Evolutionary conservation across 1,140 invertebrate species (phyloP), one percentile per base, ranked within the genome.

Genomic region (Pygmarrhopalites habei): DNA sequence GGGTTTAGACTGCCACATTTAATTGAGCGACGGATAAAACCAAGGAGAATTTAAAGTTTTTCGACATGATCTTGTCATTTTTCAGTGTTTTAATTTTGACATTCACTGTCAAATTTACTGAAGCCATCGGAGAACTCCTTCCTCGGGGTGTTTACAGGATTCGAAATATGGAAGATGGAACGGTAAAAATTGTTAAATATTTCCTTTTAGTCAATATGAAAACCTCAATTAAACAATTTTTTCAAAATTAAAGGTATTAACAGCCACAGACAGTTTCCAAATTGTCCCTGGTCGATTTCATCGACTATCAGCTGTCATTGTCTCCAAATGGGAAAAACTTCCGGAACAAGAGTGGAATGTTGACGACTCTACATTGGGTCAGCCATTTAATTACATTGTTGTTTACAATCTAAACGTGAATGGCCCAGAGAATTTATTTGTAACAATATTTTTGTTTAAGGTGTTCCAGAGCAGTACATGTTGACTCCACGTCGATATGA

Each of bases 391-490:
- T 7, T 5, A 17, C n/a, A 14, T 4, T 25, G 28, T 52, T 7
- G 26, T 30, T 23, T 7, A 21, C 10, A 46, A 4, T 10, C 5
- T 5, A n/a, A 21, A n/a, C 4, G 7, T 46, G 44, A 46, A n/a
- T 5, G 4, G 44, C n/a, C 5, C 10, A 12, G 7, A 7, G 28
- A 25, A 53, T 28, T 53, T 23, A 7, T 28, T 30, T 30, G 7
- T 30, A 28, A 4, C 10, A 10, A 53, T 28, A 12, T 53, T 19
- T 5, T 47, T 25, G 7, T 25, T 23, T 26, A 21, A 56, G 53
- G 35, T 39, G 19, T 56, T 35, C 53, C 53, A 12, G 53, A 56
- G 23, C 53, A 56, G 35, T 56, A 56, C 35, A 56, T n/a, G 2
- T 41, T 56, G 53, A 56, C 19, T 4, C 10, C 26, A 3, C 5